Percentiles rank a stretch among this genome's conserved stretches.
phyloP scores from a whole-genome alignment of 2,888 invertebrate genomes.

The Hydrotaea diabolus region DNA sequence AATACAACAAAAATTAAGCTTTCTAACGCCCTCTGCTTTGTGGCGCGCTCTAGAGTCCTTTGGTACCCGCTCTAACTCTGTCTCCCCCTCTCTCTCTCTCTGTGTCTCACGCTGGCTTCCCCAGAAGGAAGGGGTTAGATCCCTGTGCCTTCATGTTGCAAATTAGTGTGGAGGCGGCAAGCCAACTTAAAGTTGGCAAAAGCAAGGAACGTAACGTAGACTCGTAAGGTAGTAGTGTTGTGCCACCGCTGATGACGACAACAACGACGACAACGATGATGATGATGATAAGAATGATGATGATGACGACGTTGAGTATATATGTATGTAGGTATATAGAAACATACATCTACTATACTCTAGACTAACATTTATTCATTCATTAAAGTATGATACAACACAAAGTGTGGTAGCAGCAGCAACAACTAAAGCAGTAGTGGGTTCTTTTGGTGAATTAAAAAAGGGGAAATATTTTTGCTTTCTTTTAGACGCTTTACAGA shows the following conservation, averaged over 20 bases:
- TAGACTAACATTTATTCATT: conserved; percentile 61
- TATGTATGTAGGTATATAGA: neutral
- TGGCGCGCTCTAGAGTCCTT: neutral
- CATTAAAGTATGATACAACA: conserved; percentile 58
- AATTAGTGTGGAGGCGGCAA: conserved; percentile 57
- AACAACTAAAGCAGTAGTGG: conserved; percentile 1
- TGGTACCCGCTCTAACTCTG: too few relatives aligned
- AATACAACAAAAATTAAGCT: conserved; percentile 59
- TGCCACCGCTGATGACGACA: neutral
- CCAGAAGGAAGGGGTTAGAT: conserved; percentile 19
- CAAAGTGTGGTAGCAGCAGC: conserved; percentile 39
- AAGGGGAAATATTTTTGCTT: conserved; percentile 65
- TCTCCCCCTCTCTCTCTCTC: too few relatives aligned
- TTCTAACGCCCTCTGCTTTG: conserved; percentile 43
- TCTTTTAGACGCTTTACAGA: conserved; percentile 61
- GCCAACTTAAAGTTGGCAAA: conserved; percentile 27
- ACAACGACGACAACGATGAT: neutral
- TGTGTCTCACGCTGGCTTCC: too few relatives aligned
- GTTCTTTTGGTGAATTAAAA: conserved; percentile 41
- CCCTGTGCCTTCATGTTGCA: conserved; percentile 52
- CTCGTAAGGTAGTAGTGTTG: conserved; percentile 15
- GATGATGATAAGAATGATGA: neutral
- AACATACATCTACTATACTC: conserved; percentile 22
- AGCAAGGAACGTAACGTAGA: conserved; percentile 12
- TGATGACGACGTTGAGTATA: neutral